A percentile compares a stretch with the other conserved stretches of the same genome.
Conservation (phyloP, 1,140 invertebrate species). For the Drosophila quadrilineata region DNA sequence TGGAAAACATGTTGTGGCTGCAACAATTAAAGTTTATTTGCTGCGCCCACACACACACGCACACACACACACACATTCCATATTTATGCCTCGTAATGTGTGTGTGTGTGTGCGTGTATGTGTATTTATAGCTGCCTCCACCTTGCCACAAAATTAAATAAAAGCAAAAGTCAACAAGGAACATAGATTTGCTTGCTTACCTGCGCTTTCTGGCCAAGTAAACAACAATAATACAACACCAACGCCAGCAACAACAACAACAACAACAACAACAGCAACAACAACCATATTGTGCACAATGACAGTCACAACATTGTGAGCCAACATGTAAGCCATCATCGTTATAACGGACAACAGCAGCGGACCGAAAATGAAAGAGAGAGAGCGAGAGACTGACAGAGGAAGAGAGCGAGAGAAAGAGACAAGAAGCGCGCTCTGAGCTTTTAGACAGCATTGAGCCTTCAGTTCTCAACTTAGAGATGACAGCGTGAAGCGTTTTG, state of each 20-base stretch:
- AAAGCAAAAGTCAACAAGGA: constrained; percentile 78
- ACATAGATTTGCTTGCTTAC: constrained; percentile 68
- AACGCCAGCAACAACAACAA: constrained; percentile 20
- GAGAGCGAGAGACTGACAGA: too few relatives aligned
- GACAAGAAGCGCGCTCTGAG: too few relatives aligned
- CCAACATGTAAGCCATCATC: constrained; percentile 70
- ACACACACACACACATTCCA: constrained; percentile 4
- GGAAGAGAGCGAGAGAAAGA: too few relatives aligned
- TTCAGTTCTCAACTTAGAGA: too few relatives aligned
- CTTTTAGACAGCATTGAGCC: too few relatives aligned
- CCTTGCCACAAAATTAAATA: constrained; percentile 79
- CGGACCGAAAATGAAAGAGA: constrained; percentile 42
- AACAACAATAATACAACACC: constrained; percentile 49
- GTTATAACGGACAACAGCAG: constrained; percentile 59
- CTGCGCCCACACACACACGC: constrained; percentile 50
- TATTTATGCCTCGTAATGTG: too few relatives aligned
- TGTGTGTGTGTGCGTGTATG: constrained; percentile 54
- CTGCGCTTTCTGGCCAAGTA: constrained; percentile 58
- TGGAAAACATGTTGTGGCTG: constrained; percentile 73
- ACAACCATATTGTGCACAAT: background rate
- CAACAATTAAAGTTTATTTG: constrained; percentile 79
- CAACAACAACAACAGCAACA: constrained; percentile 27
- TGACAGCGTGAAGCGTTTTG: too few relatives aligned
- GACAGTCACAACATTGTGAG: too few relatives aligned
- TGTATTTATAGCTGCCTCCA: constrained; percentile 68